Base-by-base conservation (phyloP, 2,113 vertebrate genomes). In the Thalassoma bifasciatum region DNA sequence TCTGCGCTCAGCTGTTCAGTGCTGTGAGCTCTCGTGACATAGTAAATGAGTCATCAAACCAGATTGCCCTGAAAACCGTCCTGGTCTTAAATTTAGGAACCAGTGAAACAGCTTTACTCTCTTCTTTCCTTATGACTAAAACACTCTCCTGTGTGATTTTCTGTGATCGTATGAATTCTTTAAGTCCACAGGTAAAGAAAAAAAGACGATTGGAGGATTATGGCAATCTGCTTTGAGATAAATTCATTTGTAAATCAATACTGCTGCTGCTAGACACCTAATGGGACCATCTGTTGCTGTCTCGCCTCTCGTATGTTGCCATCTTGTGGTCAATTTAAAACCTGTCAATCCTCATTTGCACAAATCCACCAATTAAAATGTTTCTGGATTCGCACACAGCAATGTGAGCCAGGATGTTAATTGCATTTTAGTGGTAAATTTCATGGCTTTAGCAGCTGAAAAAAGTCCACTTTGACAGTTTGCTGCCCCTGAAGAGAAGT, bases 261-360 rank as follows among this genome's bases (percentile, higher is more conserved):
- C 72, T 57, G 53, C 53, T 19, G 65, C 65, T 64, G 8, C n/a
- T n/a, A 46, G 47, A 58, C 52, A 30, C 67, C 56, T 74, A 64
- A 79, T 57, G n/a, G 2, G 40, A 57, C 77, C 86, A 87, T 83
- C 84, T 92, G 86, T 79, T 86, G 84, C 81, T 81, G 68, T 21
- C 44, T 59, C 72, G 66, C 62, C 53, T 61, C 60, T 75, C 70
- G 44, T n/a, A 57, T 81, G 86, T 85, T 81, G 85, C 91, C 91
- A 86, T 86, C 88, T 90, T 85, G 91, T 88, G 89, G 91, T 70
- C 57, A 59, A 72, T 71, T 78, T 68, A 34, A 70, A 79, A 82
- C 54, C 38, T 57, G 74, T 54, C 49, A 40, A 3, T 80, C 38
- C 62, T 70, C 42, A 62, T 79, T 66, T 68, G 60, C n/a, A 37